phyloP scores from a whole-genome alignment of 2,113 vertebrate genomes.

The Pampusana beccarii region DNA sequence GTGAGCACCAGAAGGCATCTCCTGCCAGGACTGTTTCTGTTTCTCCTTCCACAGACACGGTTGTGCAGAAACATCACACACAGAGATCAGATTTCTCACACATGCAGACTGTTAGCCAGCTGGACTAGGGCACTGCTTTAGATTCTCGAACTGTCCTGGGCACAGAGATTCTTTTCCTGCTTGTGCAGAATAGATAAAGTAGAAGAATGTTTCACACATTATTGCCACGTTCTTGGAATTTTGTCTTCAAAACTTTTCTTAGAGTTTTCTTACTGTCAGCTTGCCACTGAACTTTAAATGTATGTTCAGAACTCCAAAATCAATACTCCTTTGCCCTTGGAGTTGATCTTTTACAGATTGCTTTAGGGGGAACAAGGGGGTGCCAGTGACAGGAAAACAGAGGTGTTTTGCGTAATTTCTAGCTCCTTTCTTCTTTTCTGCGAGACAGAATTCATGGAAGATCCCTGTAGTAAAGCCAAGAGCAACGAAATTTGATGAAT shows the following conservation, averaged over 20 bases:
- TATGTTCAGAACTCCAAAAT: neutral
- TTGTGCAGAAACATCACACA: neutral
- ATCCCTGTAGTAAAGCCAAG: neutral
- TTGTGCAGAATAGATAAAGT: neutral
- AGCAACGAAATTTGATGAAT: neutral
- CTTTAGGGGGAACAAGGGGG: neutral
- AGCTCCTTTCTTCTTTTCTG: neutral
- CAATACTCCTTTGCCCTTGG: neutral
- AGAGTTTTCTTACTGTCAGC: neutral
- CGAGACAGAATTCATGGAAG: neutral
- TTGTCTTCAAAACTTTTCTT: neutral
- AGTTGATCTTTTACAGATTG: neutral
- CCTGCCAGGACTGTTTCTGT: neutral
- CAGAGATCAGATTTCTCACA: neutral
- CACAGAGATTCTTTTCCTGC: neutral
- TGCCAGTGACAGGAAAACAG: neutral
- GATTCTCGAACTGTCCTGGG: neutral
- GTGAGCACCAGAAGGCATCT: conserved; percentile 65
- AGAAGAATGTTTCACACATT: neutral
- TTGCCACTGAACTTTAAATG: neutral
- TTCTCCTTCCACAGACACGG: neutral
- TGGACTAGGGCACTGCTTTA: neutral
- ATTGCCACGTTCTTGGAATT: neutral
- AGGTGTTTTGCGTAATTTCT: neutral
- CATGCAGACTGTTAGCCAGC: neutral